Base-by-base conservation (phyloP, 2,888 invertebrate species). In the Orthosia cruda region DNA sequence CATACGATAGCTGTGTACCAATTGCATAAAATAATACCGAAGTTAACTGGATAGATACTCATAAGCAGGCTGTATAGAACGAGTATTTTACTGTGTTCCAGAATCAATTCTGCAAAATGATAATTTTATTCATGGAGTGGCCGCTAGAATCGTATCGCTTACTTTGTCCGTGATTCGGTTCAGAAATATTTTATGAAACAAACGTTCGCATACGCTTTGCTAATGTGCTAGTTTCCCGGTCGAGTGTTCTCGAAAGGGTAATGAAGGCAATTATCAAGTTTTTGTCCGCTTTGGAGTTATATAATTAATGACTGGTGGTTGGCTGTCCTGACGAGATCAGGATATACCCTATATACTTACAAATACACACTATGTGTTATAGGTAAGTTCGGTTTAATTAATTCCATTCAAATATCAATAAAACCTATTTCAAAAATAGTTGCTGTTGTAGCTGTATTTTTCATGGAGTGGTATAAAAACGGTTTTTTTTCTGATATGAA, bases 71-170 rank as follows among this genome's bases (percentile, higher is more conserved):
- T 89, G 87, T 93, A 93, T 93, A 91, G 92, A 92, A 90, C 91
- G 89, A 93, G 92, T 93, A 93, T 94, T 94, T 96, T 95, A 95
- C 95, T 93, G 92, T 91, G 89, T 92, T 92, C 91, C 94, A 93
- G 93, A 96, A 96, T 96, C 96, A 96, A 96, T 96, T 96, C 95
- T 92, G 94, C 94, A 93, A 94, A 96, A 96, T 94, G 96, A 96
- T 96, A 96, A 96, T 96, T 96, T 96, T 96, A 96, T 96, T 96
- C 96, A 96, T 96, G 95, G 96, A 96, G 96, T 95, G 95, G 93
- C 94, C 93, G 94, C 94, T 93, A 93, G 94, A 95, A 95, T 94
- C 91, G 96, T 95, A 96, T 95, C 93, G 96, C 94, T 96, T 96
- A 95, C 96, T 96, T n/a, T n/a, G n/a, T n/a, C n/a, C n/a, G n/a